Evolutionary conservation across 2,888 invertebrate species (phyloP), one percentile per base, ranked within the genome.

Genomic region (Tetranychus truncatus): DNA sequence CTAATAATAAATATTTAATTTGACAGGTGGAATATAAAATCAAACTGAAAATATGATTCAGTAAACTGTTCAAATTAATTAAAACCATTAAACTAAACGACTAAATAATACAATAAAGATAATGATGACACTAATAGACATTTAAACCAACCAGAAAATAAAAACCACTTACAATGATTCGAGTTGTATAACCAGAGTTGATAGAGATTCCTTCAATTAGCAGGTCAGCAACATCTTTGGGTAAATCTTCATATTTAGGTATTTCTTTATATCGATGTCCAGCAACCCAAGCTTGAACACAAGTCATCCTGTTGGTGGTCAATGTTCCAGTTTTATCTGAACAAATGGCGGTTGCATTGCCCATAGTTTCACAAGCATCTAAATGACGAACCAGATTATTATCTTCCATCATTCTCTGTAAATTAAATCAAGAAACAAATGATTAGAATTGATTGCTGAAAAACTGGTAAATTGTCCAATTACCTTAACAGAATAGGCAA

Each of bases 321-420:
- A 99, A 87, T 0, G 99, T 99, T 79, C 99, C 99, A 71, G 99
- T 99, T 86, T 99, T 99, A 86, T 99, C 99, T 21, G 97, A 99
- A 84, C 99, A 99, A 85, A 99, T 99, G 80, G 96, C 92, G 78
- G 99, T 99, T 74, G 99, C 99, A 85, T 99, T 99, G 81, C 99
- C 99, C 99, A 99, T 99, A 0, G 99, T 99, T 85, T 99, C 99
- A 85, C 99, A 99, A 20, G 99, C 99, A 85, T 99, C 99, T 85
- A 99, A 87, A 85, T 99, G 99, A 75, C 99, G 88, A 75, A 99
- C 99, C 83, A 99, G 86, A 73, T 77, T 77, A 66, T 77, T 77
- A 69, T 77, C 77, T 45, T 71, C 20, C 77, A 77, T 77, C 77
- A 77, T 77, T 76, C 76, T 76, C 76, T 76, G 71, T 9, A 24